Evolutionary conservation across 2,888 invertebrate species (phyloP).

Genomic region (Oxytorus armatus): DNA sequence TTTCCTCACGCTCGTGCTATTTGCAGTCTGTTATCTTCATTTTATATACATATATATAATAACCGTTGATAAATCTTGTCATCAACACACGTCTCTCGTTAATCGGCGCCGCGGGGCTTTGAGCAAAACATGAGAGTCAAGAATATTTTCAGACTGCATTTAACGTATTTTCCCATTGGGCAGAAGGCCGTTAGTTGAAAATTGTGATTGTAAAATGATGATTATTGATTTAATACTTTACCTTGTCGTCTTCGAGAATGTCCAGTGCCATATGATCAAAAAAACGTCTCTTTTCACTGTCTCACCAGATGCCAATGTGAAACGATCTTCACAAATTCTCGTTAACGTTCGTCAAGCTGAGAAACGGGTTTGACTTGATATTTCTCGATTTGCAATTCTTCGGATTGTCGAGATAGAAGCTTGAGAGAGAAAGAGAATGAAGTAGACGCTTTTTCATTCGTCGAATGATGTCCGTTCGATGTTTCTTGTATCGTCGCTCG

Average conservation of each 20-base stretch:
- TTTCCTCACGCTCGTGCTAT: background rate
- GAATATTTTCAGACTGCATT: constrained; percentile 29
- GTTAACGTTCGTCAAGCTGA: background rate
- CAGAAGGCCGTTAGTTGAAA: too few relatives aligned
- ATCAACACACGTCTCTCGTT: constrained; percentile 16
- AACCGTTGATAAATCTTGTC: constrained; percentile 26
- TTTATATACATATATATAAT: background rate
- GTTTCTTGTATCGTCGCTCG: too few relatives aligned
- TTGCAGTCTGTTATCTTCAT: constrained; percentile 6
- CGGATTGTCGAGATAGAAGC: constrained; percentile 2
- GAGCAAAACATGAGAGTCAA: constrained; percentile 17
- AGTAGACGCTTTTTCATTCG: background rate
- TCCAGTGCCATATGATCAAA: background rate
- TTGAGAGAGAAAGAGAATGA: constrained; percentile 1
- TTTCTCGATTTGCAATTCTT: constrained; percentile 10
- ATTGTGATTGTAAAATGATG: too few relatives aligned
- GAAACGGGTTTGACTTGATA: constrained; percentile 25
- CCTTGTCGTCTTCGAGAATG: constrained; percentile 11
- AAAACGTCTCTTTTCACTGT: background rate
- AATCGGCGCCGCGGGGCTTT: background rate
- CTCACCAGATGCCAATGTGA: background rate
- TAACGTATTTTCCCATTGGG: constrained; percentile 1
- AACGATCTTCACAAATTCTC: background rate
- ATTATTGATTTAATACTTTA: too few relatives aligned
- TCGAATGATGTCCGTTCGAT: background rate